Conservation (phyloP, 2,888 invertebrate genomes). For the Anagyrus pseudococci region DNA sequence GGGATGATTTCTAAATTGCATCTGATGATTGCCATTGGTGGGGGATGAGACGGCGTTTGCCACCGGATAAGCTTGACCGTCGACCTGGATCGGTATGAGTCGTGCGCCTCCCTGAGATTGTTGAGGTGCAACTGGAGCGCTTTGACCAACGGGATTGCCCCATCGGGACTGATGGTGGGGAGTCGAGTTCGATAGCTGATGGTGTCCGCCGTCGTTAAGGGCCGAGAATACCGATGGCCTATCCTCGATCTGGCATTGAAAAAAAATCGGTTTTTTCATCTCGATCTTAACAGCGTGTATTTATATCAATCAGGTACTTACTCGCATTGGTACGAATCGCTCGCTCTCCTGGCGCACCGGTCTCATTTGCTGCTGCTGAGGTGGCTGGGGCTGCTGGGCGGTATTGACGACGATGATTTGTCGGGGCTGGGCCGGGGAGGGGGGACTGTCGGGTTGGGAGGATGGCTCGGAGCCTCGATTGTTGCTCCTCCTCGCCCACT, state of each 20-base stretch:
- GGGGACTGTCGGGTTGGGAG: constrained; percentile 48
- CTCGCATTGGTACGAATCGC: constrained; percentile 51
- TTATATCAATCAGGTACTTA: constrained; percentile 36
- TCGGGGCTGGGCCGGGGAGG: constrained; percentile 35
- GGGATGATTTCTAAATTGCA: constrained; percentile 31
- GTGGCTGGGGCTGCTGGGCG: constrained; percentile 37
- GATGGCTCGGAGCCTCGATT: no score
- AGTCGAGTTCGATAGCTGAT: constrained; percentile 53
- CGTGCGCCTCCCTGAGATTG: constrained; percentile 60
- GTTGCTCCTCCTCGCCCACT: constrained; percentile 62
- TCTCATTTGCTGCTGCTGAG: constrained; percentile 35
- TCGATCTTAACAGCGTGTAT: no score
- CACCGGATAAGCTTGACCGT: no score
- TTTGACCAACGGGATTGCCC: constrained; percentile 48
- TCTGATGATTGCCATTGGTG: constrained; percentile 55
- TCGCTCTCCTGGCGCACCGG: constrained; percentile 45
- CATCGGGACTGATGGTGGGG: constrained; percentile 57
- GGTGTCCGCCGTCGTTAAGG: constrained; percentile 53
- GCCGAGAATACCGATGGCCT: constrained; percentile 57
- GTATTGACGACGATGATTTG: constrained; percentile 40
- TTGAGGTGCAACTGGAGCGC: constrained; percentile 32
- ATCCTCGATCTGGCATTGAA: constrained; percentile 57
- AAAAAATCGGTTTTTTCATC: no score
- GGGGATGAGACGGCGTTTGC: constrained; percentile 52
- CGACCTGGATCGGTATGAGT: constrained; percentile 74